Evolutionary conservation across 1,140 invertebrate species (phyloP), one percentile per base, ranked within the genome.

Genomic region (Microplitis demolitor): DNA sequence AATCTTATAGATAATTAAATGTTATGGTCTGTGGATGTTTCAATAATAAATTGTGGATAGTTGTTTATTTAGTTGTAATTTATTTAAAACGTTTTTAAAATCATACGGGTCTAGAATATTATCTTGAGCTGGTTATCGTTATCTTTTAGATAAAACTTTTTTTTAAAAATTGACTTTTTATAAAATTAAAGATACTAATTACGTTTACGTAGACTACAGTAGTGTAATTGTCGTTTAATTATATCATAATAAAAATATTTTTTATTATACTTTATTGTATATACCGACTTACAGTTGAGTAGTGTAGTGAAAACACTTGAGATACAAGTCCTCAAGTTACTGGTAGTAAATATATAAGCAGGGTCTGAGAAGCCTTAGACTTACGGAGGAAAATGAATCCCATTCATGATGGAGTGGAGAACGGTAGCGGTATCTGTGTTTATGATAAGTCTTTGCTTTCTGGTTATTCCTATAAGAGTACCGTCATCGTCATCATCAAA

Each of bases 391-490:
- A 67, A 62, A 80, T 81, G 80, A 73, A 67, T 73, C n/a, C 54
- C 39, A 51, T 4, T 64, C 71, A 76, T 66, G 71, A 87, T 87
- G 85, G 84, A 87, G 80, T 87, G 85, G 85, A 82, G 74, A 74
- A 86, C 80, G 69, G 77, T 86, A n/a, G 76, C 78, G 4, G 56
- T 78, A 14, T 77, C 77, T 53, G 70, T 85, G 6, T 77, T 83
- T 9, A 71, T 88, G 39, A 78, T 89, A 62, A 82, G 83, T 71
- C 82, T 90, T 31, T 81, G 87, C 51, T 89, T 90, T 79, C 86
- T 89, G 34, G 84, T 82, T 3, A 84, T 90, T 73, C 89, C 89
- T 0, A 87, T 89, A 37, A 83, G 75, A 78, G 77, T 89, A 5
- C 69, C 39, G 3, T 45, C 73, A 8, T 81, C 77, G 0, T 73